phyloP scores from a whole-genome alignment of 2,113 vertebrate genomes.

The Lipophrys pholis region DNA sequence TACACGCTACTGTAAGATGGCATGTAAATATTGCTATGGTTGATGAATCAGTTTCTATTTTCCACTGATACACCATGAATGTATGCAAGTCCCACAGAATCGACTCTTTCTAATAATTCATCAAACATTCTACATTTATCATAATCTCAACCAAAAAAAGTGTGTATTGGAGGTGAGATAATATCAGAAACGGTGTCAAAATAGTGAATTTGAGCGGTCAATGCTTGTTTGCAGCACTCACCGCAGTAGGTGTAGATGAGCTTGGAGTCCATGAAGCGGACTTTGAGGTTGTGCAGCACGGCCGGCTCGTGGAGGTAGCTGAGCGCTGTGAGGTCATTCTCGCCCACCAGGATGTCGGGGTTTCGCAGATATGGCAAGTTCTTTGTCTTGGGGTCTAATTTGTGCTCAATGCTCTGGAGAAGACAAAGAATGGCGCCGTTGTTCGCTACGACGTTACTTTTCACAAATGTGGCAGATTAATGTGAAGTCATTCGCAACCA shows the following conservation, averaged over 20 bases:
- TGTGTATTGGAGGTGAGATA: background rate
- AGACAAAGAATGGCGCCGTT: background rate
- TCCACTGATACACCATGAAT: too few relatives aligned
- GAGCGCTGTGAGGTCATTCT: constrained; percentile 98
- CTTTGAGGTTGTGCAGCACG: constrained; percentile 96
- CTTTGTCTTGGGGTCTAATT: constrained; percentile 90
- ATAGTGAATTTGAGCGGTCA: too few relatives aligned
- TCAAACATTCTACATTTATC: too few relatives aligned
- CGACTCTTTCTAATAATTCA: too few relatives aligned
- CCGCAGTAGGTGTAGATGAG: constrained; percentile 99
- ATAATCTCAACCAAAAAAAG: background rate
- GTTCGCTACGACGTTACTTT: too few relatives aligned
- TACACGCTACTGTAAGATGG: background rate
- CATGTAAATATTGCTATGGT: too few relatives aligned
- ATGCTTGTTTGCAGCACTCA: constrained; percentile 79
- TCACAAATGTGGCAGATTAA: too few relatives aligned
- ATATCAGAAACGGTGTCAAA: too few relatives aligned
- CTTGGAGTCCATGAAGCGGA: constrained; percentile 97
- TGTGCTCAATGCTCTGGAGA: constrained; percentile 88
- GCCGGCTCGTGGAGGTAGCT: constrained; percentile 98
- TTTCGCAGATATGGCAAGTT: constrained; percentile 95
- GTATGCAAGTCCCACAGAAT: too few relatives aligned
- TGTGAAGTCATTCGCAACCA: too few relatives aligned
- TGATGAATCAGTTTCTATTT: too few relatives aligned
- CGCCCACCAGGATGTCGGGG: constrained; percentile 97